Evolutionary conservation across 2,888 invertebrate species (phyloP).

Genomic region (Chrysolina americana): DNA sequence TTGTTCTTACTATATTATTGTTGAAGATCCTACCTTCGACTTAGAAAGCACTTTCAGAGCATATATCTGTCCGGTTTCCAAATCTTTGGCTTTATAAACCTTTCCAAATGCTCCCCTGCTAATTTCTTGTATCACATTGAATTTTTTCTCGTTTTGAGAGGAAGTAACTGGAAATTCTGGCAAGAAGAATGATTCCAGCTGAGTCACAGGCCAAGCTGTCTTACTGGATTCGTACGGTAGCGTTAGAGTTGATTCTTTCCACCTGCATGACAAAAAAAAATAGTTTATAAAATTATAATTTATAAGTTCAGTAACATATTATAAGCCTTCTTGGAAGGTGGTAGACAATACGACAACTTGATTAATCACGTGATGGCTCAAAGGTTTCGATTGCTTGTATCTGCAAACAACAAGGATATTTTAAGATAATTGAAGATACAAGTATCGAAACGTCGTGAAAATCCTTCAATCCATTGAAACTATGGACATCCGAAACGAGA

Average conservation of each 20-base stretch:
- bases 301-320: no score
- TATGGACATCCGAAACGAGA: no score
- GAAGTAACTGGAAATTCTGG: constrained; percentile 88
- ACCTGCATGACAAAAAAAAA: constrained; percentile 68
- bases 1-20: background rate
- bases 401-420: no score
- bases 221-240: constrained; percentile 75
- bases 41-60: constrained; percentile 91
- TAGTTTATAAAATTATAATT: background rate
- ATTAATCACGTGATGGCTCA: no score
- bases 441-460: no score
- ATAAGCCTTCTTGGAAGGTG: no score
- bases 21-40: constrained; percentile 74
- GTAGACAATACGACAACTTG: no score
- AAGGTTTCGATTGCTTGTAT: no score
- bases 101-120: constrained; percentile 93
- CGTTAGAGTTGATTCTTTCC: constrained; percentile 77
- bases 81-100: constrained; percentile 85
- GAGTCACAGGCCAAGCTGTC: constrained; percentile 87
- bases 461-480: no score
- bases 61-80: constrained; percentile 77
- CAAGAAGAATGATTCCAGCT: constrained; percentile 87
- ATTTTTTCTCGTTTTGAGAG: constrained; percentile 75
- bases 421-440: no score
- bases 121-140: constrained; percentile 80